Evolutionary conservation across 1,140 invertebrate species (phyloP).

Genomic region (Ditylenchus dipsaci): DNA sequence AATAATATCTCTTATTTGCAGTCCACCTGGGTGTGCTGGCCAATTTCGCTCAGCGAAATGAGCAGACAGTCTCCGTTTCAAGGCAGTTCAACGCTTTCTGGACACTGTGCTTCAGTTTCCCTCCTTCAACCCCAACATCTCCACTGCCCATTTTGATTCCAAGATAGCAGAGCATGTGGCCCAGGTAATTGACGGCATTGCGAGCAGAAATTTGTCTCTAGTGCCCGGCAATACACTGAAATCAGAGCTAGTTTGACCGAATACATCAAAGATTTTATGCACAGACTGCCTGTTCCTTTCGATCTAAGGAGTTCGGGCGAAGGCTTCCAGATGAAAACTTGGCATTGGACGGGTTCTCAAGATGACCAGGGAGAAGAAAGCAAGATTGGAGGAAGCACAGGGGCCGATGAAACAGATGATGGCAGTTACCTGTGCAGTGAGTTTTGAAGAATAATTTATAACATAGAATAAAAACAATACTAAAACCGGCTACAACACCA

Average conservation of each 20-base stretch:
- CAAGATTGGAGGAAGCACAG: not conserved
- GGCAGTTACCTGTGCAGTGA: not conserved
- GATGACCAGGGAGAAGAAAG: no score
- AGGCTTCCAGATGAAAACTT: conserved; percentile 38
- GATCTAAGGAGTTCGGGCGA: conserved; percentile 24
- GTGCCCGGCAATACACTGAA: conserved; percentile 37
- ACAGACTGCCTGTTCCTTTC: conserved; percentile 37
- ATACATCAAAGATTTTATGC: conserved; percentile 34
- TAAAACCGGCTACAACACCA: no score
- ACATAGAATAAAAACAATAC: no score
- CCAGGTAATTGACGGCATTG: conserved; percentile 38
- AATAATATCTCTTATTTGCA: conserved; percentile 12
- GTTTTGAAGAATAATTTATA: no score
- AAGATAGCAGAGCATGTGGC: conserved; percentile 48
- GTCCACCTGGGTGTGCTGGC: conserved; percentile 47
- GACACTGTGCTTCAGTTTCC: conserved; percentile 36
- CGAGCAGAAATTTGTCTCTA: conserved; percentile 25
- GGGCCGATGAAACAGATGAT: not conserved
- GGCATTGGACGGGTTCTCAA: conserved; percentile 10
- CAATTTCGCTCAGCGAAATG: conserved; percentile 40
- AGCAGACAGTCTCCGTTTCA: conserved; percentile 39
- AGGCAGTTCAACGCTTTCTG: conserved; percentile 44
- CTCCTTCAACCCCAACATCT: conserved; percentile 29
- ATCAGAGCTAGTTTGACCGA: conserved; percentile 6
- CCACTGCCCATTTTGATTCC: conserved; percentile 38